phyloP scores from a whole-genome alignment of 2,888 invertebrate genomes.

The Elmis aenea region DNA sequence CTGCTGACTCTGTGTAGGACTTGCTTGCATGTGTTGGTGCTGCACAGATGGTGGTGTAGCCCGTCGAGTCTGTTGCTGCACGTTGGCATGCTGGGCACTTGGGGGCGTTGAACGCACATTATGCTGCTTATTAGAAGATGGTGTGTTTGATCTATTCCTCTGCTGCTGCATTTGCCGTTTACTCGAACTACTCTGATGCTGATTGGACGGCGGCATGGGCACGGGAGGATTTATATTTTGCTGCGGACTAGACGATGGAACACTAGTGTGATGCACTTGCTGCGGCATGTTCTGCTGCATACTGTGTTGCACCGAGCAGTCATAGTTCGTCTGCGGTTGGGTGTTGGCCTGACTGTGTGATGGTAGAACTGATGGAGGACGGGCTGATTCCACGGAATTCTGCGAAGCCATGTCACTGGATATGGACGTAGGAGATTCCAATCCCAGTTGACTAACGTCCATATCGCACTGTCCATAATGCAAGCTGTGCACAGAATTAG shows the following conservation, averaged over 20 bases:
- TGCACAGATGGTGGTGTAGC: slow-evolving; percentile 14
- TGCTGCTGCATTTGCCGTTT: slow-evolving; percentile 41
- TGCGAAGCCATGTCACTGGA: slow-evolving; percentile 80
- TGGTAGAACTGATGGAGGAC: slow-evolving; percentile 55
- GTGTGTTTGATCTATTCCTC: slow-evolving; percentile 40
- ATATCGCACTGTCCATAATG: slow-evolving; percentile 76
- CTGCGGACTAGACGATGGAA: slow-evolving; percentile 50
- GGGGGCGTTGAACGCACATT: slow-evolving; percentile 42
- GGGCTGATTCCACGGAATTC: slow-evolving; percentile 57
- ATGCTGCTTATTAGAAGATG: slow-evolving; percentile 39
- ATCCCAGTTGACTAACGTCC: slow-evolving; percentile 75
- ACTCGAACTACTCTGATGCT: slow-evolving; percentile 37
- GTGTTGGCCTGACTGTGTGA: slow-evolving; percentile 30
- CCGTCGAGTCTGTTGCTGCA: slow-evolving; percentile 28
- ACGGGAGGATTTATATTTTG: slow-evolving; percentile 39
- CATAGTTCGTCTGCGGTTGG: slow-evolving; percentile 50
- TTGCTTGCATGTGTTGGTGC: slow-evolving; percentile 33
- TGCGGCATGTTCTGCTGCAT: slow-evolving; percentile 48
- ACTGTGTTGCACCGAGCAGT: slow-evolving; percentile 72
- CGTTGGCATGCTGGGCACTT: slow-evolving; percentile 30
- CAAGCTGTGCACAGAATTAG: slow-evolving; percentile 74
- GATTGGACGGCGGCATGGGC: slow-evolving; percentile 25
- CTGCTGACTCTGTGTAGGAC: slow-evolving; percentile 37
- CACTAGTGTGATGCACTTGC: slow-evolving; percentile 34
- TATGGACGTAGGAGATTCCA: slow-evolving; percentile 86